phyloP scores from a whole-genome alignment of 2,113 vertebrate genomes.

The Tyrannus savana region DNA sequence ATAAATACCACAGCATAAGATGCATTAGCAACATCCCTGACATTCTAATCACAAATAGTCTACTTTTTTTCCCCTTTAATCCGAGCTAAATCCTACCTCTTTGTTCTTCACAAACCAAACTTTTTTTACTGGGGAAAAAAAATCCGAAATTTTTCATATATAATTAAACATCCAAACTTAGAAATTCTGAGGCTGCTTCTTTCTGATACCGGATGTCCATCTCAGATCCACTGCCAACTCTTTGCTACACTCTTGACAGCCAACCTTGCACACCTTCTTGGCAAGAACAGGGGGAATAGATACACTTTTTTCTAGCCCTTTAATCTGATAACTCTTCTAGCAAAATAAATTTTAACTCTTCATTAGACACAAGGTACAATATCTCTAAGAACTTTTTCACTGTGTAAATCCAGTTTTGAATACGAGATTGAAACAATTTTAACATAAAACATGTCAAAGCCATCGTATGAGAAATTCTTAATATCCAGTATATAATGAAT shows the following conservation, averaged over 20 bases:
- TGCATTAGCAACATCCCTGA: neutral
- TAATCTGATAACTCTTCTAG: neutral
- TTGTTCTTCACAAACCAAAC: neutral
- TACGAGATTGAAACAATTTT: neutral
- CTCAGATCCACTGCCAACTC: neutral
- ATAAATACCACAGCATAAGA: neutral
- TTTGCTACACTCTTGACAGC: neutral
- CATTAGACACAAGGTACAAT: neutral
- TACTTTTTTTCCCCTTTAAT: neutral
- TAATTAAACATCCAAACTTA: neutral
- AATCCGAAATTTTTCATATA: neutral
- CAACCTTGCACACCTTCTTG: neutral
- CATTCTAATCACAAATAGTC: accelerated
- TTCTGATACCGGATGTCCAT: neutral
- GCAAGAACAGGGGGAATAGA: neutral
- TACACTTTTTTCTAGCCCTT: neutral
- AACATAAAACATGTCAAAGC: neutral
- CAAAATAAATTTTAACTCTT: neutral
- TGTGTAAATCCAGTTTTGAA: neutral
- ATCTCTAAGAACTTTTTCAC: neutral
- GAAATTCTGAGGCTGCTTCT: neutral
- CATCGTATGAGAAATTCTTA: neutral
- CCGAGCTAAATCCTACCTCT: neutral
- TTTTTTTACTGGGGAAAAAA: neutral
- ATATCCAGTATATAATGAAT: neutral